Base-by-base conservation (phyloP, 2,113 vertebrate species). In the Salvelinus namaycush region DNA sequence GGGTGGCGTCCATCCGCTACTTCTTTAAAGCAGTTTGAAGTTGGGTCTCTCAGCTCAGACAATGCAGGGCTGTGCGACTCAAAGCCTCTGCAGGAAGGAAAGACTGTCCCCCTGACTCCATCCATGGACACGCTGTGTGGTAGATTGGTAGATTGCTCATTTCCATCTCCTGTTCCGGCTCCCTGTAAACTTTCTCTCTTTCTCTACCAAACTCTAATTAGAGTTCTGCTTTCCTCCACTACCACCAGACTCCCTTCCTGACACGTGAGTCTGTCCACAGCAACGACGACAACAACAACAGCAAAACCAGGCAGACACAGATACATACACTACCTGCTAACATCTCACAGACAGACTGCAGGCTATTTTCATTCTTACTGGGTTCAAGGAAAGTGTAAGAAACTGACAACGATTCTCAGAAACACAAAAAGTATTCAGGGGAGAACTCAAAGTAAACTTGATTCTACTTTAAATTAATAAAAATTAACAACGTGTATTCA, bases 71-170 rank as follows among this genome's bases (percentile, higher is more conserved):
- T 80, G 64, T 81, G 81, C 65, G n/a, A 79, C 88, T 93, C 82
- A 87, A 86, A 92, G 87, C 83, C 87, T 51, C 82, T 71, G 87
- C 79, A 75, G 90, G 87, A 81, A 86, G 87, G 82, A 85, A 81
- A 77, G 80, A 62, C 77, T 82, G 86, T 88, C 81, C 87, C 84
- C 80, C 48, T 68, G 85, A 77, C 80, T 78, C 12, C 73, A 79
- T 81, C 76, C 72, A 34, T 68, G 6, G 76, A 74, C 89, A 80
- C 89, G 39, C 84, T 76, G 87, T 90, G 91, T 76, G 86, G 85
- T 76, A 74, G 74, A 78, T 84, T 89, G 88, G 86, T 76, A 74
- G 73, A 78, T 84, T 89, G 88, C 88, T 90, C 88, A 92, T 93
- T 92, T 87, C 91, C 87, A 84, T 84, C 3, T 65, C 85, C 79